Conservation (phyloP, 2,113 vertebrate species). For the Gambusia affinis region DNA sequence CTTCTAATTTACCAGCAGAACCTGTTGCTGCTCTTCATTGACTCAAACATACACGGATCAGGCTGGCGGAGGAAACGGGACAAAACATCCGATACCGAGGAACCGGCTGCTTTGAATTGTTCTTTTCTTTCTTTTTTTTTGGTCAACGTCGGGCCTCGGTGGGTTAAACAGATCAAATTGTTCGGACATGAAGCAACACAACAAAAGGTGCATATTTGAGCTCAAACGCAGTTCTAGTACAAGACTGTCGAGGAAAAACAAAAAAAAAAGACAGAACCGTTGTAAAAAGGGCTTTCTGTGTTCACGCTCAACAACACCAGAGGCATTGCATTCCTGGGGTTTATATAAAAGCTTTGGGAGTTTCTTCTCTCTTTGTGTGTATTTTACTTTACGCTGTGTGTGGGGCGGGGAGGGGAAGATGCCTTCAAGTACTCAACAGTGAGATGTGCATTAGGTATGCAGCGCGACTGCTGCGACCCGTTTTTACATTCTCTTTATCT, state of each 20-base stretch:
- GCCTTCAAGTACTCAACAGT: constrained; percentile 76
- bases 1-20: constrained; percentile 78
- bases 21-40: constrained; percentile 72
- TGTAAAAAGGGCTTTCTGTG: constrained; percentile 84
- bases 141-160: constrained; percentile 13
- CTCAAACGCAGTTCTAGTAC: constrained; percentile 70
- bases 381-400: constrained; percentile 75
- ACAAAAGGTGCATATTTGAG: constrained; percentile 72
- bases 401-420: constrained; percentile 49
- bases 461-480: constrained; percentile 66
- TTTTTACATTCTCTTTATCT: constrained; percentile 49
- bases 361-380: constrained; percentile 58
- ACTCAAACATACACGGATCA: constrained; percentile 67
- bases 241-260: constrained; percentile 62
- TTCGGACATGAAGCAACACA: constrained; percentile 61
- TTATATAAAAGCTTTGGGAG: constrained; percentile 78
- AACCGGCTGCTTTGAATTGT: constrained; percentile 39
- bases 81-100: constrained; percentile 30
- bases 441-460: constrained; percentile 78
- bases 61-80: constrained; percentile 26
- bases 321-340: constrained; percentile 80
- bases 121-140: constrained; percentile 22
- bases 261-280: constrained; percentile 51
- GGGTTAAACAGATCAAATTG: constrained; percentile 69
- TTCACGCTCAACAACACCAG: constrained; percentile 76